phyloP scores from a whole-genome alignment of 2,113 vertebrate genomes.

The Colius striatus region DNA sequence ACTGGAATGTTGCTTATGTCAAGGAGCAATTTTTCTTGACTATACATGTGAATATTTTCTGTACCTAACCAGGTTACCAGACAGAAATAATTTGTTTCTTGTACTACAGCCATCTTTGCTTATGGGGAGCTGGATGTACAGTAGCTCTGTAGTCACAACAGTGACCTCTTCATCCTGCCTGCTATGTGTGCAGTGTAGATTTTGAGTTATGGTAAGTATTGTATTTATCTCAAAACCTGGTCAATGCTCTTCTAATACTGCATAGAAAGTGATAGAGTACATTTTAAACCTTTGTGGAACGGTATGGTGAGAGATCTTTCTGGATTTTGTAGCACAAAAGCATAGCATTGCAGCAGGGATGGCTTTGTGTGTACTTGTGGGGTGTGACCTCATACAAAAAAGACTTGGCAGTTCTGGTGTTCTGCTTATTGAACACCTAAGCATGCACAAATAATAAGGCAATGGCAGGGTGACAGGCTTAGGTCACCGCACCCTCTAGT shows the following conservation, averaged over 20 bases:
- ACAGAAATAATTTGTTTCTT: not conserved
- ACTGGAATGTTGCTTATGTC: not conserved
- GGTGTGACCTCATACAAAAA: not conserved
- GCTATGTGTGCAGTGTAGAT: not conserved
- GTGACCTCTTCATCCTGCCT: not conserved
- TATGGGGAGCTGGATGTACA: fast-evolving
- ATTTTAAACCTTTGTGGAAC: not conserved
- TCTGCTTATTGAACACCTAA: not conserved
- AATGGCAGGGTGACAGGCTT: not conserved
- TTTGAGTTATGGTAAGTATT: not conserved
- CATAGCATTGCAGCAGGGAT: not conserved
- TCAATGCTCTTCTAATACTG: not conserved
- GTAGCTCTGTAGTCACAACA: not conserved
- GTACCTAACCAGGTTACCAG: not conserved
- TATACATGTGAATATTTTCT: not conserved
- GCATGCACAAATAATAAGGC: not conserved
- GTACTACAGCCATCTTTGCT: not conserved
- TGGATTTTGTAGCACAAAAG: not conserved
- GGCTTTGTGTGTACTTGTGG: not conserved
- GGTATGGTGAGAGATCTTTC: not conserved
- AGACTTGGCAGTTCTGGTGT: not conserved
- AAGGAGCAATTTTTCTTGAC: not conserved
- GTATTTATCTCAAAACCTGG: not conserved
- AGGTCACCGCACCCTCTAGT: not conserved
- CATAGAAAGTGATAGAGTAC: not conserved